Evolutionary conservation across 23 tunicate genomes (phyloP).

Genomic region (Ascidia mentula): DNA sequence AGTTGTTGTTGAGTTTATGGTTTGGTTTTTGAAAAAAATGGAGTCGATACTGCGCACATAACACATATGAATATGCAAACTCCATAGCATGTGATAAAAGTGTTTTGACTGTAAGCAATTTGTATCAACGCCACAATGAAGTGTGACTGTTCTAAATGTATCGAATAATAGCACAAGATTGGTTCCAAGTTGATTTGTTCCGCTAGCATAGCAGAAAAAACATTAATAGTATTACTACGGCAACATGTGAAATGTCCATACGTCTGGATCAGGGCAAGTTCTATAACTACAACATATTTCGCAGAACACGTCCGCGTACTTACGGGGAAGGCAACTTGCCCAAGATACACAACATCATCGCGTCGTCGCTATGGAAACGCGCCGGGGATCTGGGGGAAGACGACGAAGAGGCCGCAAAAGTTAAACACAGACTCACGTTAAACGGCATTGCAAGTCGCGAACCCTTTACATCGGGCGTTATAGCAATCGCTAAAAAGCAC

Average conservation of each 20-base stretch:
- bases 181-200: too few species aligned
- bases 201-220: too few species aligned
- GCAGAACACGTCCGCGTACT: constrained; percentile 61
- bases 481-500: constrained; percentile 58
- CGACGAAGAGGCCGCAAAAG: not conserved
- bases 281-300: not conserved
- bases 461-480: constrained; percentile 41
- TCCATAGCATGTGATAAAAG: too few species aligned
- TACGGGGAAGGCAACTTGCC: constrained; percentile 52
- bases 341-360: constrained; percentile 46
- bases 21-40: too few species aligned
- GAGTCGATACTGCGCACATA: too few species aligned
- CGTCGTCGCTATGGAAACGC: constrained; percentile 51
- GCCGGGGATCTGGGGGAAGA: constrained; percentile 8
- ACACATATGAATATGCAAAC: too few species aligned
- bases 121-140: too few species aligned
- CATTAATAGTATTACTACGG: too few species aligned
- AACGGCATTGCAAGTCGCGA: constrained; percentile 52
- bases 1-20: not conserved
- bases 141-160: too few species aligned
- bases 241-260: too few species aligned
- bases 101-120: too few species aligned
- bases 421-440: constrained; percentile 54
- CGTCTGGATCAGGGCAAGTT: not conserved
- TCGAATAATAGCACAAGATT: too few species aligned